These are phyloP conservation scores for Parelbella ahira DNA, from an alignment of 2,888 invertebrate genomes.

Conservation along the genomic window DNA sequence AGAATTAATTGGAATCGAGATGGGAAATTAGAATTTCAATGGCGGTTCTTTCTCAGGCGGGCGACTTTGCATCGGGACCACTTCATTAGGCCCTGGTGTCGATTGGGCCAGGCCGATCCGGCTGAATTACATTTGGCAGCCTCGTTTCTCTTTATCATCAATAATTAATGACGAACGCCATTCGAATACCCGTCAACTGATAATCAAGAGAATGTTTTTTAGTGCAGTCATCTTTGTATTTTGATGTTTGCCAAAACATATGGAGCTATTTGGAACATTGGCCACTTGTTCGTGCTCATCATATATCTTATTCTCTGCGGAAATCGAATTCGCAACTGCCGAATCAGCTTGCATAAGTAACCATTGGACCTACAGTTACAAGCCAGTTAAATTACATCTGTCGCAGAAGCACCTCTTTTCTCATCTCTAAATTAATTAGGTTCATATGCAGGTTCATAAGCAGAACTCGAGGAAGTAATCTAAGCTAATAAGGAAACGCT, in stretches of 20 bases:
- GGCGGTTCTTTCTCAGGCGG: constrained; percentile 33
- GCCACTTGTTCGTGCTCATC: no score
- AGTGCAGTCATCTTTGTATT: constrained; percentile 40
- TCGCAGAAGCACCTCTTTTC: no score
- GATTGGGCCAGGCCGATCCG: constrained; percentile 40
- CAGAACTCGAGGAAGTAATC: constrained; percentile 1
- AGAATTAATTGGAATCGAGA: constrained; percentile 30
- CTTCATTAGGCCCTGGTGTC: constrained; percentile 61
- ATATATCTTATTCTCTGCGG: no score
- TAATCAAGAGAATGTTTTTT: constrained; percentile 38
- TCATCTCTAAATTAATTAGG: no score
- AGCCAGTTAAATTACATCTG: no score
- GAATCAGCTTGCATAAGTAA: no score
- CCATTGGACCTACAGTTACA: no score
- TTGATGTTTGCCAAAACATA: no score
- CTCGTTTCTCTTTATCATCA: constrained; percentile 48
- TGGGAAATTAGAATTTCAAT: constrained; percentile 43
- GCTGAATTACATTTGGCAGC: constrained; percentile 36
- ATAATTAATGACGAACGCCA: constrained; percentile 52
- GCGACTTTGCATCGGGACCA: constrained; percentile 45
- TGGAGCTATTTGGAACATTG: no score
- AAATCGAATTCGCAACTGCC: no score
- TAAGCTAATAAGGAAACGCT: neutral
- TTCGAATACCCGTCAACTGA: constrained; percentile 34
- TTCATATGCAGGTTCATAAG: no score